A percentile compares a stretch with the other conserved stretches of the same genome.
Conservation (phyloP, 2,888 invertebrate species). For the Rhodophaea formosa region DNA sequence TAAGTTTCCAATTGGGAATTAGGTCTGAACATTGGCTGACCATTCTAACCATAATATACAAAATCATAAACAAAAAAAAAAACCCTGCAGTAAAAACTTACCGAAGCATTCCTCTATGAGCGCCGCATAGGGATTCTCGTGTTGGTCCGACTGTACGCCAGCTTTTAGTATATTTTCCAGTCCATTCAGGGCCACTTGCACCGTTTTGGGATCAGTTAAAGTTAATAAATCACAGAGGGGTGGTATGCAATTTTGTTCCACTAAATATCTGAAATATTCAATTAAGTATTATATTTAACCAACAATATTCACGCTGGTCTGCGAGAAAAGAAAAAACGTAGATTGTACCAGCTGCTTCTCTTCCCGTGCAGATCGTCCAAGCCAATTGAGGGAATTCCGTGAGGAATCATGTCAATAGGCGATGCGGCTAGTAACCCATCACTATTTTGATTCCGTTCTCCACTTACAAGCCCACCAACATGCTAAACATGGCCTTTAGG, state of each 20-base stretch:
- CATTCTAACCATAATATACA: background rate
- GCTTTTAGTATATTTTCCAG: slow-evolving; percentile 96
- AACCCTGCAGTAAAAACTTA: slow-evolving; percentile 51
- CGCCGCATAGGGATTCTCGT: slow-evolving; percentile 94
- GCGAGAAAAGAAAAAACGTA: too few relatives aligned
- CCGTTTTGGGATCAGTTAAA: slow-evolving; percentile 95
- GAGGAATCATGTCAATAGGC: too few relatives aligned
- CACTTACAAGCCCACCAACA: too few relatives aligned
- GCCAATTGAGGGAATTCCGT: too few relatives aligned
- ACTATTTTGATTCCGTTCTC: too few relatives aligned
- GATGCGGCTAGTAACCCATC: too few relatives aligned
- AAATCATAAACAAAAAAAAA: too few relatives aligned
- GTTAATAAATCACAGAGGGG: slow-evolving; percentile 96
- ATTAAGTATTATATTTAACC: slow-evolving; percentile 19
- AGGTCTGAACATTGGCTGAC: background rate
- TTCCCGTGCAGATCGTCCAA: too few relatives aligned
- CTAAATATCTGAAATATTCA: slow-evolving; percentile 80
- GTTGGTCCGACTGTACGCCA: slow-evolving; percentile 91
- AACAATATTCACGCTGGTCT: background rate
- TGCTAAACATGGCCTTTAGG: too few relatives aligned
- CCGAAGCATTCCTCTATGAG: slow-evolving; percentile 97
- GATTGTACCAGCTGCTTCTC: too few relatives aligned
- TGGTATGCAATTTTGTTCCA: slow-evolving; percentile 92
- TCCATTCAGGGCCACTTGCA: slow-evolving; percentile 97
- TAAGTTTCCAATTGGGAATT: too few relatives aligned